Percentiles rank a stretch among this genome's conserved stretches.
Evolutionary conservation across 2,888 invertebrate species (phyloP).

Genomic region (Caenorhabditis uteleia): DNA sequence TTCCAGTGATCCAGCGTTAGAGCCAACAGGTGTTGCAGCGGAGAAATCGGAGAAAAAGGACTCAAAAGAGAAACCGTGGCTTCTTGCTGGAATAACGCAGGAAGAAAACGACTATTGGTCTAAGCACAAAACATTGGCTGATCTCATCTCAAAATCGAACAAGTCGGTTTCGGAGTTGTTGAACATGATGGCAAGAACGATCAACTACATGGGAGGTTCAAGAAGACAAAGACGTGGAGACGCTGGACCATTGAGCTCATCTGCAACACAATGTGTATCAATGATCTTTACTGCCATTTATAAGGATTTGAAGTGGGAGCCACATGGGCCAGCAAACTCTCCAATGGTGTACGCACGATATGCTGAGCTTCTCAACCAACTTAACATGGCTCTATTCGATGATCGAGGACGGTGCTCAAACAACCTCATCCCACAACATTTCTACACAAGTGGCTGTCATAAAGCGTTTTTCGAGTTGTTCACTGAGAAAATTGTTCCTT

Average conservation of each 20-base stretch:
- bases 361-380: slow-evolving; percentile 35
- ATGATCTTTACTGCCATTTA: slow-evolving; percentile 46
- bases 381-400: slow-evolving; percentile 49
- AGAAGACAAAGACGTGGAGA: slow-evolving; percentile 14
- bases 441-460: slow-evolving; percentile 62
- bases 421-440: slow-evolving; percentile 36
- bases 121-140: slow-evolving; percentile 33
- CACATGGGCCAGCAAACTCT: slow-evolving; percentile 7
- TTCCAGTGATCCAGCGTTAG: not conserved
- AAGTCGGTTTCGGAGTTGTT: slow-evolving; percentile 31
- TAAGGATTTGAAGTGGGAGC: slow-evolving; percentile 41
- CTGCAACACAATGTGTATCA: slow-evolving; percentile 24
- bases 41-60: slow-evolving; percentile 6
- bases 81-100: slow-evolving; percentile 22
- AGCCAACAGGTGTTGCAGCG: slow-evolving; percentile 2
- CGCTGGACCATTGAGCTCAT: slow-evolving; percentile 6
- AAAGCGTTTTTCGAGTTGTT: slow-evolving; percentile 56
- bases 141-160: slow-evolving; percentile 25
- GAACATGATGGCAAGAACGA: slow-evolving; percentile 28
- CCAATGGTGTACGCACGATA: slow-evolving; percentile 35
- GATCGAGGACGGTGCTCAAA: slow-evolving; percentile 20
- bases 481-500: slow-evolving; percentile 44
- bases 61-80: slow-evolving; percentile 13
- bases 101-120: slow-evolving; percentile 46
- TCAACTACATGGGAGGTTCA: slow-evolving; percentile 1